Evolutionary conservation across 2,113 vertebrate genomes (phyloP).

Genomic region (Sprattus sprattus): DNA sequence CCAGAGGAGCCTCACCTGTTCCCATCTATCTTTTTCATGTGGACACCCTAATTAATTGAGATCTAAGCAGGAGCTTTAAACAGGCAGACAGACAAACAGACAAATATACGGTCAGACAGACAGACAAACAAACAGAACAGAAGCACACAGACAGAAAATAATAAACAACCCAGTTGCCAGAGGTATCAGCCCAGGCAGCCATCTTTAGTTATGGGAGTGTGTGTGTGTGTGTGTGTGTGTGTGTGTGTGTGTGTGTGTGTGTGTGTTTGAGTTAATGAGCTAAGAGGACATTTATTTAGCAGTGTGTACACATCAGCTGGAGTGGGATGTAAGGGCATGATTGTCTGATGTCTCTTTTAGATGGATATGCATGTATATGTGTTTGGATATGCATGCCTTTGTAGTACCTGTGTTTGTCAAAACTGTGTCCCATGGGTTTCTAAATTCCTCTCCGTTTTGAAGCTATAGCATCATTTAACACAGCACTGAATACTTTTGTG

Average conservation of each 20-base stretch:
- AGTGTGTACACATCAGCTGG: not conserved
- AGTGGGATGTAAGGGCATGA: not conserved
- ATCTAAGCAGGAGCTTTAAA: not conserved
- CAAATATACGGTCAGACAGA: not conserved
- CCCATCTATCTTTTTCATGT: not conserved
- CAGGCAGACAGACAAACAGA: not conserved
- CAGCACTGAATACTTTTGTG: no score
- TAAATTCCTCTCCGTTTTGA: not conserved
- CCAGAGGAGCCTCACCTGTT: conserved; percentile 8
- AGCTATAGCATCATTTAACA: not conserved
- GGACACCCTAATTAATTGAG: not conserved
- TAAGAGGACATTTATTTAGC: not conserved
- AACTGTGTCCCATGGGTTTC: no score
- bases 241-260: conserved; percentile 5
- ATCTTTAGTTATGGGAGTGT: not conserved
- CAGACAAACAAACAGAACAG: not conserved
- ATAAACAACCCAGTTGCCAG: not conserved
- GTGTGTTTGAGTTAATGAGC: not conserved
- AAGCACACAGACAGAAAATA: not conserved
- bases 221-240: not conserved
- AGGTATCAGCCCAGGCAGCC: not conserved
- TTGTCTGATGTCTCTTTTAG: not conserved
- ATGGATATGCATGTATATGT: not conserved
- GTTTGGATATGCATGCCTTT: not conserved
- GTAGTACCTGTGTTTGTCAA: not conserved